Evolutionary conservation across 1,140 invertebrate genomes (phyloP), one percentile per base, ranked within the genome.

Genomic region (Drosophila lacteicornis): DNA sequence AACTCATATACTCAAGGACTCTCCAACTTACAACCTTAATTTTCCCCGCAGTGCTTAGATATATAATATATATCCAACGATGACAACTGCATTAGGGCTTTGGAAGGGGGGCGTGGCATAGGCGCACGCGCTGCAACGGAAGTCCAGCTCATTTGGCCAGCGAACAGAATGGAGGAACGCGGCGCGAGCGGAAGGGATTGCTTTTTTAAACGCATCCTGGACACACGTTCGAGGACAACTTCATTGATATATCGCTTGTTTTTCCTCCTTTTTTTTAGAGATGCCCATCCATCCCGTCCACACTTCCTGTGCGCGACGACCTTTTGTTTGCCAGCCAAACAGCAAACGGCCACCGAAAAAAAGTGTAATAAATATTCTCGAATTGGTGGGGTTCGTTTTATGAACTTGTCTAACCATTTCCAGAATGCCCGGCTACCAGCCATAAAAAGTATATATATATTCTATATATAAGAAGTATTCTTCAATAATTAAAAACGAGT

Each of bases 191-290:
- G 84, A 90, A 81, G 78, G 80, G 84, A 90, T 88, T 90, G 83
- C 84, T 81, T 90, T 87, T 88, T 88, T 88, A 84, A 88, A 76
- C 69, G 84, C 84, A 88, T 88, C 84, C 84, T 88, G 84, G 57
- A 75, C 85, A 84, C 84, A 90, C 76, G 84, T 76, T 76, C 75
- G 63, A 69, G 80, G 71, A 87, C 83, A 87, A 87, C 84, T 83
- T 69, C 73, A 87, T 87, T 88, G 83, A 88, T 88, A 87, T 87
- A 88, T 79, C 76, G 68, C 73, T 56, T 77, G 56, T 86, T 75
- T 61, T 57, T 61, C 55, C 66, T 63, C 47, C 27, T 33, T 40
- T 82, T 83, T 84, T 76, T 75, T 73, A 36, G 33, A 9, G 30
- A 33, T 33, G 30, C 30, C 36, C 36, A 38, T 38, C 19, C 51